A percentile compares a stretch with the other conserved stretches of the same genome.
Evolutionary conservation across 1,140 invertebrate species (phyloP).

Genomic region (Mycetomoellerius zeteki): DNA sequence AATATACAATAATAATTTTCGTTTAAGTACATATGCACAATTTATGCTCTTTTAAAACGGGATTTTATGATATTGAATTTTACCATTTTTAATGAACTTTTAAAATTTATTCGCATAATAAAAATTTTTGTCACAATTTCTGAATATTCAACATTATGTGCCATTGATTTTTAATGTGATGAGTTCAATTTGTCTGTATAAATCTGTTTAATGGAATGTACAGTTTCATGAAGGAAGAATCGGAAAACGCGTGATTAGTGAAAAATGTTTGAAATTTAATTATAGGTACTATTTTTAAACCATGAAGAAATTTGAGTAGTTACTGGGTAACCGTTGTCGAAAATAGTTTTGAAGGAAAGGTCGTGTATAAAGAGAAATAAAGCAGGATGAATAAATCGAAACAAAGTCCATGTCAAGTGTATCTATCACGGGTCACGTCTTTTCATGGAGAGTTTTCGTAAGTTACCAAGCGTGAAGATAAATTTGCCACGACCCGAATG

Average conservation of each 20-base stretch:
- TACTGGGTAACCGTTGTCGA: neutral
- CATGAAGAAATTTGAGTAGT: slow-evolving; percentile 6
- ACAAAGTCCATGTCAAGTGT: slow-evolving; percentile 33
- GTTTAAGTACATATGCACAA: neutral
- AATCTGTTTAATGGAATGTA: neutral
- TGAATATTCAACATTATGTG: neutral
- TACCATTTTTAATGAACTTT: neutral
- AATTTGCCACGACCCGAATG: slow-evolving; percentile 14
- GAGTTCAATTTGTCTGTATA: neutral
- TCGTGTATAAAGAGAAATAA: neutral
- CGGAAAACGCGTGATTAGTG: neutral
- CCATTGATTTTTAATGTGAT: neutral
- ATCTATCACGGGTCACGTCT: slow-evolving; percentile 44
- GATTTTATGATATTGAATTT: neutral
- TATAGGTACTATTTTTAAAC: neutral
- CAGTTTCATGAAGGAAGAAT: neutral
- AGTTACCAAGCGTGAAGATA: slow-evolving; percentile 43
- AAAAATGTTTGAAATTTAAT: slow-evolving; percentile 5
- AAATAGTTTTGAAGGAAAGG: slow-evolving; percentile 29
- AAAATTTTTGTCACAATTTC: neutral
- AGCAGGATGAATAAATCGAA: neutral
- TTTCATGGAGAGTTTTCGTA: slow-evolving; percentile 1
- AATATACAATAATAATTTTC: neutral
- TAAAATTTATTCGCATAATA: neutral
- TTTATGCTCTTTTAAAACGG: neutral